Base-by-base conservation (phyloP, 2,113 vertebrate species). In the Cyprinus carpio region DNA sequence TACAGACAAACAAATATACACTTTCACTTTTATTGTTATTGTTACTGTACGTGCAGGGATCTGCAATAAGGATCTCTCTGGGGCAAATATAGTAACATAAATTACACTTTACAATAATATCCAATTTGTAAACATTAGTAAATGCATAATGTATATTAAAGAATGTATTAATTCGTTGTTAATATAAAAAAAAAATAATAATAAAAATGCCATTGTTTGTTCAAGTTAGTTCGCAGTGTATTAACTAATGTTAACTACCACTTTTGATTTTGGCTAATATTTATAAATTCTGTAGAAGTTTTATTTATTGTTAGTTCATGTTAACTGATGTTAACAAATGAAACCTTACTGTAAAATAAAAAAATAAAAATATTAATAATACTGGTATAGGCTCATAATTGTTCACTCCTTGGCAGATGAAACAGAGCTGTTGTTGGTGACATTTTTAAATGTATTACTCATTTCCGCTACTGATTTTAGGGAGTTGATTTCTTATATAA, bases 1-100 rank as follows among this genome's bases (percentile, higher is more conserved):
- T 37, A 10, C 11, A 84, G 85, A 85, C 74, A 90, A 58, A 75
- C 18, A 69, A 5, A 37, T 4, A 40, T 1, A 67, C 2, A 27
- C 58, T 25, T 29, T n/a, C 6, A 65, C 8, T 27, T 43, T 64
- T 81, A 20, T 65, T 43, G 6, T 37, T 37, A 5, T 37, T 37
- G 34, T 37, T 37, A 37, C 34, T 37, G 34, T 54, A n/a, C 6
- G 43, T 27, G 8, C 15, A 51, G 37, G 23, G 43, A 23, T 27
- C 13, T 16, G 9, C 40, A 49, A 75, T 20, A 69, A 69, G 29
- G 65, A 34, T 3, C 7, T 34, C 29, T 34, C 3, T 37, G 2
- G 31, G 31, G 67, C 0, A 23, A 58, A 23, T 56, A 23, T 8
- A 56, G 8, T 23, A 51, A 51, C 13, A 51, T 15, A 8, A 6